Evolutionary conservation across 2,113 vertebrate genomes (phyloP), one percentile per base, ranked within the genome.

Genomic region (Lampris incognitus): DNA sequence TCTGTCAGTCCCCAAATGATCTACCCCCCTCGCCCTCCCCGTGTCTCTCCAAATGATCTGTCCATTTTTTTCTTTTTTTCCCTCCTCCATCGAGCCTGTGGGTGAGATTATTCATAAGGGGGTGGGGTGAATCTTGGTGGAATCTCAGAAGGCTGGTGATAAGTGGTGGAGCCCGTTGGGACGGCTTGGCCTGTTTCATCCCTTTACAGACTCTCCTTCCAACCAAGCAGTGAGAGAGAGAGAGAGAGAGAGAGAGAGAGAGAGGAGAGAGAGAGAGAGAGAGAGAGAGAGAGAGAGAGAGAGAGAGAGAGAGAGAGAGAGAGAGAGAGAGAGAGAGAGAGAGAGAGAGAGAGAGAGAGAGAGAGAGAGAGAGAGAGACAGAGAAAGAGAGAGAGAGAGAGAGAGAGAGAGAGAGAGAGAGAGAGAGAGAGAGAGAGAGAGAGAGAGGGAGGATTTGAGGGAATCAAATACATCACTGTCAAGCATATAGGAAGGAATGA

Each of bases 91-190:
- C 86, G 85, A 88, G 92, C 91, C 88, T 78, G 70, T 88, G 89
- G 96, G 95, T 96, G 92, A 96, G 97, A 97, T 96, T 96, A 97
- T 98, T 97, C 96, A 97, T 96, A 95, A 95, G 95, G 93, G 89
- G 88, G 88, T 91, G 93, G 89, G 88, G 88, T 91, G 95, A 96
- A 96, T 95, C 95, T 96, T 95, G 90, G 95, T 93, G 94, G 96
- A 96, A 96, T 97, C 97, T 97, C 96, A 91, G 92, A 95, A 96
- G 95, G 95, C 94, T 96, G 96, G 95, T 97, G 96, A 97, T 97
- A 97, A 97, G 96, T 95, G 96, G 94, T 96, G 96, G 94, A 97
- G 87, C 88, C 96, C 96, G 94, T 93, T 96, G 94, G 96, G 95
- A 91, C 46, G 78, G 65, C 81, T 84, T 54, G 82, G 78, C 68